Evolutionary conservation across 2,797 vertebrate species (phyloP).

Genomic region (Leuciscus waleckii): DNA sequence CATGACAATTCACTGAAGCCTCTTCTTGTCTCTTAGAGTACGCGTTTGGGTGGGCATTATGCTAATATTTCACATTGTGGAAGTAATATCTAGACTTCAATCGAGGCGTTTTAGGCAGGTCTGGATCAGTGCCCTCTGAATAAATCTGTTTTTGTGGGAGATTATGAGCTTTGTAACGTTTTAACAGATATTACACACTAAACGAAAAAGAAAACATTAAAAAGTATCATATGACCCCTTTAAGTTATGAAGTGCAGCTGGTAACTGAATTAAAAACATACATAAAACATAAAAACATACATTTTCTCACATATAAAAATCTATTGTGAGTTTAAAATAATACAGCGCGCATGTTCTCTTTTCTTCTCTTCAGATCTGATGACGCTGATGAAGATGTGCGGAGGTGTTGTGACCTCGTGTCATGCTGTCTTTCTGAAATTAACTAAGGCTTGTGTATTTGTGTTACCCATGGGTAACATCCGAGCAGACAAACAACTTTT

Average conservation of each 20-base stretch:
- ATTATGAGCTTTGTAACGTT: neutral
- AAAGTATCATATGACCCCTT: neutral
- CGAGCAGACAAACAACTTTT: slow-evolving; percentile 5
- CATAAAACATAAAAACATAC: neutral
- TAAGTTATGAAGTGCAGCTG: neutral
- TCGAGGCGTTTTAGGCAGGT: neutral
- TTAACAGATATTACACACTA: neutral
- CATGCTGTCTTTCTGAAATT: slow-evolving; percentile 25
- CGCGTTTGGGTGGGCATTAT: too few relatives aligned
- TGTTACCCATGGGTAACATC: slow-evolving; percentile 13
- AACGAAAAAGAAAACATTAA: neutral
- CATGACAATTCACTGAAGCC: too few relatives aligned
- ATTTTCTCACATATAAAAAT: neutral
- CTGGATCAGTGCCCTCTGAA: neutral
- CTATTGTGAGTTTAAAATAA: neutral
- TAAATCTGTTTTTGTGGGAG: neutral
- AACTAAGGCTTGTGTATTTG: slow-evolving; percentile 23
- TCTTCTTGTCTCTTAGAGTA: too few relatives aligned
- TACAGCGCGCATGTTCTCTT: neutral
- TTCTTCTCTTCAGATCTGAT: neutral
- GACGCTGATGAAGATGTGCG: neutral
- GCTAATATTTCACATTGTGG: neutral
- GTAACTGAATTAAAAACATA: neutral
- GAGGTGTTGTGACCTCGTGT: slow-evolving; percentile 2
- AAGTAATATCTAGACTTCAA: neutral